Percentiles rank a stretch among this genome's conserved stretches.
Conservation (phyloP, 2,888 invertebrate species). For the Caenorhabditis zanzibari region DNA sequence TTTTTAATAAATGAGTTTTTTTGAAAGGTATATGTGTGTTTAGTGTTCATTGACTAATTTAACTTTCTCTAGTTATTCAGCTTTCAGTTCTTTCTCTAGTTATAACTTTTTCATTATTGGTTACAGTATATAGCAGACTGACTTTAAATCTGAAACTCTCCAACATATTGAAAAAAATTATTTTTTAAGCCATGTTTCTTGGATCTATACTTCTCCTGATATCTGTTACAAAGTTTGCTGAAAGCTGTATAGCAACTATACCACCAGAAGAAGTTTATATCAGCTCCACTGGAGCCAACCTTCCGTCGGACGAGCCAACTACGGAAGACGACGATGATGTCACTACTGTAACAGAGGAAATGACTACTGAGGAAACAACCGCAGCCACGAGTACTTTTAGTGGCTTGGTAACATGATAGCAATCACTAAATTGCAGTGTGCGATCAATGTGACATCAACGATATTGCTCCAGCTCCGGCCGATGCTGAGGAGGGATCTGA, state of each 20-base stretch:
- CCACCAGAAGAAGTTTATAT: not conserved
- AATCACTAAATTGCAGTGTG: slow-evolving; percentile 1
- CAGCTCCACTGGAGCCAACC: not conserved
- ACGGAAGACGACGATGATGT: not conserved
- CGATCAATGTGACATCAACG: not conserved
- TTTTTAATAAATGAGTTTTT: too few species aligned
- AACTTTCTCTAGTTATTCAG: too few species aligned
- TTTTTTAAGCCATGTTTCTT: too few species aligned
- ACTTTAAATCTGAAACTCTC: too few species aligned
- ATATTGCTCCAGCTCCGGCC: not conserved
- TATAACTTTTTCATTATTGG: too few species aligned
- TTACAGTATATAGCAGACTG: too few species aligned
- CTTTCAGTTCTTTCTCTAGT: too few species aligned
- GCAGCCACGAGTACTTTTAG: not conserved
- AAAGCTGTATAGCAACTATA: not conserved
- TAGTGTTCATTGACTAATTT: too few species aligned
- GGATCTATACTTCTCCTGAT: too few species aligned
- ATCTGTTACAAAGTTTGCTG: not conserved
- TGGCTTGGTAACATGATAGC: not conserved
- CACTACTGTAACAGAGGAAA: not conserved
- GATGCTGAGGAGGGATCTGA: too few species aligned
- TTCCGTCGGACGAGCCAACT: not conserved
- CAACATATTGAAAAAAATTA: too few species aligned
- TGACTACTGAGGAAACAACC: not conserved
- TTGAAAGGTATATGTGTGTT: too few species aligned